These are phyloP conservation scores for Cassiopea andromeda DNA, from an alignment of 30 jellyfish, hydroid and myxozoan species.

Conservation along the genomic window DNA sequence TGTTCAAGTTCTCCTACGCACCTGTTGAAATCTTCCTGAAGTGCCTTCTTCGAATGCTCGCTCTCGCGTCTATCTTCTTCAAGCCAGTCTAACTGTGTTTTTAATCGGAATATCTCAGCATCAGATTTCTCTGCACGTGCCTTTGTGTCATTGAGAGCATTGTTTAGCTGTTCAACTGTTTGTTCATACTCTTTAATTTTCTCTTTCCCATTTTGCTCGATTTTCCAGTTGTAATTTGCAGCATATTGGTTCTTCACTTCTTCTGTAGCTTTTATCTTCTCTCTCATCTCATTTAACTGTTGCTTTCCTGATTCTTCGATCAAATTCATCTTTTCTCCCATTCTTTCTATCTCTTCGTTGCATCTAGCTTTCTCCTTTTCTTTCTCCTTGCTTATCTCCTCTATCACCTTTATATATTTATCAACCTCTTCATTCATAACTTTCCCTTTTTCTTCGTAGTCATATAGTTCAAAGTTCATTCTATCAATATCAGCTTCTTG, in stretches of 20 bases:
- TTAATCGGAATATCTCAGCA: conserved; percentile 51
- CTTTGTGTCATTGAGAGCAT: conserved; percentile 13
- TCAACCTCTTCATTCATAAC: conserved; percentile 46
- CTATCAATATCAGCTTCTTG: conserved; percentile 9
- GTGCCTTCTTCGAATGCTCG: conserved; percentile 31
- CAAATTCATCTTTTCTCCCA: conserved; percentile 29
- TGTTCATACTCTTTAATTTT: conserved; percentile 13
- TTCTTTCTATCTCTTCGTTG: conserved; percentile 19
- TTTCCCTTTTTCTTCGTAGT: conserved; percentile 23
- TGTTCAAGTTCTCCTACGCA: conserved; percentile 48
- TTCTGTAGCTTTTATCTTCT: conserved; percentile 35
- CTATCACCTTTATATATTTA: conserved; percentile 29
- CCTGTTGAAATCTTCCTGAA: conserved; percentile 57
- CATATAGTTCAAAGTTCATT: conserved; percentile 29
- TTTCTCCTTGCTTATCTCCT: conserved; percentile 29
- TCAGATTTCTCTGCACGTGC: conserved; percentile 35
- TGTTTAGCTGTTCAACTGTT: conserved; percentile 10
- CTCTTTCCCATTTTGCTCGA: conserved; percentile 22
- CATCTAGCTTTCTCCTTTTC: conserved; percentile 7
- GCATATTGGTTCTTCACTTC: conserved; percentile 51
- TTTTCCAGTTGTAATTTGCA: conserved; percentile 48
- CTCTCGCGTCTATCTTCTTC: conserved; percentile 56
- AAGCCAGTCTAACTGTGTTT: conserved; percentile 57
- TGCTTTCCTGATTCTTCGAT: conserved; percentile 37
- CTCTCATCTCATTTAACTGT: conserved; percentile 52